phyloP scores from a whole-genome alignment of 2,888 invertebrate genomes.

The Spisula solida region DNA sequence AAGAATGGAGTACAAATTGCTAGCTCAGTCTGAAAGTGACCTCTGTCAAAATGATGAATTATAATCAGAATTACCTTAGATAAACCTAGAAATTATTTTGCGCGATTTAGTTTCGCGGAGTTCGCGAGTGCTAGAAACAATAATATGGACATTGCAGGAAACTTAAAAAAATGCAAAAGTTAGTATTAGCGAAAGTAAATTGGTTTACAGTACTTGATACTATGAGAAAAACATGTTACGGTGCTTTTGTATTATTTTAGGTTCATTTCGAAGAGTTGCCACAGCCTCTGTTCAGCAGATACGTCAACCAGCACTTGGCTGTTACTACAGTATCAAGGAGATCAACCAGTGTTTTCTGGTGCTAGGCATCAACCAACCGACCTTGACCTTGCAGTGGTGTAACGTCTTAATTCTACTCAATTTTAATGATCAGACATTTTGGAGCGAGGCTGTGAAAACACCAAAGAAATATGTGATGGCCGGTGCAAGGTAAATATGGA shows the following conservation, averaged over 20 bases:
- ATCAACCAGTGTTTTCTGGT: conserved; percentile 84
- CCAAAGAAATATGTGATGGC: conserved; percentile 85
- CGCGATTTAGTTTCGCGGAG: no score
- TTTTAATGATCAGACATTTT: conserved; percentile 91
- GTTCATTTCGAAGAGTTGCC: conserved; percentile 88
- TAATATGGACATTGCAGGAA: no score
- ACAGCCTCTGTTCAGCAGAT: conserved; percentile 89
- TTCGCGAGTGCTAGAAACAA: no score
- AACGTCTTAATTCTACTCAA: conserved; percentile 92
- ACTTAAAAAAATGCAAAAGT: no score
- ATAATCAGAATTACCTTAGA: no score
- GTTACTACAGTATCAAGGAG: conserved; percentile 86
- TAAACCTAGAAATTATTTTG: no score
- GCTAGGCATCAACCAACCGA: conserved; percentile 89
- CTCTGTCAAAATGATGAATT: no score
- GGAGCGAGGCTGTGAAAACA: conserved; percentile 90
- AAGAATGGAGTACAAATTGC: no score
- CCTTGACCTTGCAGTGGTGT: conserved; percentile 93
- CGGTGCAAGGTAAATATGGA: conserved; percentile 50
- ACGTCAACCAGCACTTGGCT: conserved; percentile 75
- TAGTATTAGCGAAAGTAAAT: no score
- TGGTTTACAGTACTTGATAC: no score
- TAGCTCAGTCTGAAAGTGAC: no score
- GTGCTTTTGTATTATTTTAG: conserved; percentile 71
- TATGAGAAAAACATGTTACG: no score